Evolutionary conservation across 2,888 invertebrate species (phyloP).

Genomic region (Pediacus dermestoides): DNA sequence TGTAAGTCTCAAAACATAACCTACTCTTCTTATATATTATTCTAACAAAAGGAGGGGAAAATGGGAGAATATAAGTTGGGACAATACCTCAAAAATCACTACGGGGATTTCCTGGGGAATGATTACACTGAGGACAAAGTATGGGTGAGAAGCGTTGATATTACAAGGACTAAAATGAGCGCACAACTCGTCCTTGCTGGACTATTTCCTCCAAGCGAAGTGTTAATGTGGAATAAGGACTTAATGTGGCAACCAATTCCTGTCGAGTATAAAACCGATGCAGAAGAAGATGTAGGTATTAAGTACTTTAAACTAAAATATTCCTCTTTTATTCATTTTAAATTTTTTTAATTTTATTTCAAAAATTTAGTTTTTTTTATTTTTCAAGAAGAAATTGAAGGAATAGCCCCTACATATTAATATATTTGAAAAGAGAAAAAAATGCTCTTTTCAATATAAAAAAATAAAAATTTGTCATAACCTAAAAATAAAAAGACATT

Average conservation of each 20-base stretch:
- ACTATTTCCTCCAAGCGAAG: constrained; percentile 58
- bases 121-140: constrained; percentile 55
- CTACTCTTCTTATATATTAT: constrained; percentile 2
- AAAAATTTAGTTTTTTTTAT: too few species aligned
- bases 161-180: constrained; percentile 68
- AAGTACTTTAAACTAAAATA: too few species aligned
- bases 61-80: constrained; percentile 20
- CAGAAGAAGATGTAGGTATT: constrained; percentile 31
- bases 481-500: too few species aligned
- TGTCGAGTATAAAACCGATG: constrained; percentile 19
- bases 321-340: too few species aligned
- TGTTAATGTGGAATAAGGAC: constrained; percentile 54
- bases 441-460: too few species aligned
- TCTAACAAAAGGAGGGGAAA: constrained; percentile 18
- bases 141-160: constrained; percentile 64
- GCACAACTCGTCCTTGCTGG: constrained; percentile 64
- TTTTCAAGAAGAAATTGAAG: too few species aligned
- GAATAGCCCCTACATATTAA: too few species aligned
- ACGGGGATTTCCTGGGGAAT: constrained; percentile 58
- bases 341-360: too few species aligned
- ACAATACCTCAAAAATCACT: constrained; percentile 36
- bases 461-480: too few species aligned
- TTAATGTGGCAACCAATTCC: constrained; percentile 65
- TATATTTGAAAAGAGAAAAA: too few species aligned
- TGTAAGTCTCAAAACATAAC: constrained; percentile 38